These are phyloP conservation scores for Sinosuthora webbiana DNA, from an alignment of 2,113 vertebrate genomes.

Conservation along the genomic window DNA sequence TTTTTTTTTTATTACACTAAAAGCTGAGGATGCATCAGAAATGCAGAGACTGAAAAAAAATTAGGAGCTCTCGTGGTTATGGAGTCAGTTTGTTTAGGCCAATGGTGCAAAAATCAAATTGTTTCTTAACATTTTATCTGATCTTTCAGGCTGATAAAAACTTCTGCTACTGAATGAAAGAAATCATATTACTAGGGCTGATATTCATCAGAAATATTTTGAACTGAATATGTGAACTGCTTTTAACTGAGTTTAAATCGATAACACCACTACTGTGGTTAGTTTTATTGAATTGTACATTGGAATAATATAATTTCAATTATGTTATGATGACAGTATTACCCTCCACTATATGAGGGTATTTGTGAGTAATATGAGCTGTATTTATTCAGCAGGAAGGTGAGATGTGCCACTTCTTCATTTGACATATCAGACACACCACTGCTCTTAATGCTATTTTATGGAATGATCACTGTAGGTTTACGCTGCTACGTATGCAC, in stretches of 20 bases:
- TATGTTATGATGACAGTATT: slow-evolving; percentile 58
- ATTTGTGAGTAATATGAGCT: background rate
- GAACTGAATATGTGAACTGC: slow-evolving; percentile 45
- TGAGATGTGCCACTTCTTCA: background rate
- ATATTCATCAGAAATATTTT: slow-evolving; percentile 63
- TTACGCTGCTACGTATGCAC: background rate
- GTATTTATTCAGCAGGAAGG: slow-evolving; percentile 40
- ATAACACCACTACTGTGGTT: slow-evolving; percentile 54
- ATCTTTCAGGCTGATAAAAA: slow-evolving; percentile 33
- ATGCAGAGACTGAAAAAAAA: background rate
- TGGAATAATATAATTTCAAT: slow-evolving; percentile 66
- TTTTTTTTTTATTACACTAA: background rate
- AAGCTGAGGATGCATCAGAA: background rate
- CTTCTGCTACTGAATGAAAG: background rate
- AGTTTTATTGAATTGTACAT: slow-evolving; percentile 60
- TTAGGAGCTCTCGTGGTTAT: rapidly evolving
- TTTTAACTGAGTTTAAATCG: slow-evolving; percentile 66
- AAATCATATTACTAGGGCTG: slow-evolving; percentile 16
- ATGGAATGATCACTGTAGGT: background rate
- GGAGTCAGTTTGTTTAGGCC: background rate
- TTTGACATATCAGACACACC: slow-evolving; percentile 33
- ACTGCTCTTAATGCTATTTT: slow-evolving; percentile 30
- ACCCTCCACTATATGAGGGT: background rate
- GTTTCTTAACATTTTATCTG: background rate
- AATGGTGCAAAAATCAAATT: background rate